A percentile compares a stretch with the other conserved stretches of the same genome.
Conservation (phyloP, 2,888 invertebrate species). For the Drosophila buzzatii region DNA sequence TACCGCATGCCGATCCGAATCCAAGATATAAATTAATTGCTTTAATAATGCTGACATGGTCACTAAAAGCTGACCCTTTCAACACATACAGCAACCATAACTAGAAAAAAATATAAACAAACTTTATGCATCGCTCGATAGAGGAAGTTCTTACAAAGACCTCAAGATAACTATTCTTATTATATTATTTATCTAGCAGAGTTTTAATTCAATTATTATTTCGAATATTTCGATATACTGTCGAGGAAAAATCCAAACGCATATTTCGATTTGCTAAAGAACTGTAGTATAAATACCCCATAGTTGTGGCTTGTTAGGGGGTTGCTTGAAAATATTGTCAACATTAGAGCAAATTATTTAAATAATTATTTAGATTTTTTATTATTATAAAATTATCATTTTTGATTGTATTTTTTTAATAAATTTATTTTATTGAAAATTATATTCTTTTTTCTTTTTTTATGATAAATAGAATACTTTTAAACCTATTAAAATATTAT, state of each 20-base stretch:
- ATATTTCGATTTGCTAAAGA: neutral
- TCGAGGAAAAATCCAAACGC: neutral
- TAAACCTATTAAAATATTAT: too few relatives aligned
- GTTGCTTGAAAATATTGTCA: neutral
- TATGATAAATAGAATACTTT: too few relatives aligned
- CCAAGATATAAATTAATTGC: conserved; percentile 52
- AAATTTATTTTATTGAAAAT: too few relatives aligned
- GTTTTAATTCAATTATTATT: conserved; percentile 6
- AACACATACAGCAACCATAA: neutral
- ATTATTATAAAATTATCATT: too few relatives aligned
- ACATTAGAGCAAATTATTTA: too few relatives aligned
- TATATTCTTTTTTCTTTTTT: too few relatives aligned
- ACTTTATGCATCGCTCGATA: neutral
- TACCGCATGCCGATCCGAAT: conserved; percentile 24
- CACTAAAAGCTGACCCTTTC: neutral
- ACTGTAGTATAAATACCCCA: neutral
- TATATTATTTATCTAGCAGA: conserved; percentile 3
- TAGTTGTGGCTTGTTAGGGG: neutral
- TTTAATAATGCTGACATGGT: conserved; percentile 21
- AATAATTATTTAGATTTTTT: too few relatives aligned
- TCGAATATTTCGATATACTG: neutral
- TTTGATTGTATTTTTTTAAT: too few relatives aligned
- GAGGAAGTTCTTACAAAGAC: neutral
- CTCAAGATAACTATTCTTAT: conserved; percentile 1
- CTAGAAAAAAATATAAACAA: neutral